These are phyloP conservation scores for Eciton burchellii DNA, from an alignment of 1,140 invertebrate genomes.

Conservation along the genomic window DNA sequence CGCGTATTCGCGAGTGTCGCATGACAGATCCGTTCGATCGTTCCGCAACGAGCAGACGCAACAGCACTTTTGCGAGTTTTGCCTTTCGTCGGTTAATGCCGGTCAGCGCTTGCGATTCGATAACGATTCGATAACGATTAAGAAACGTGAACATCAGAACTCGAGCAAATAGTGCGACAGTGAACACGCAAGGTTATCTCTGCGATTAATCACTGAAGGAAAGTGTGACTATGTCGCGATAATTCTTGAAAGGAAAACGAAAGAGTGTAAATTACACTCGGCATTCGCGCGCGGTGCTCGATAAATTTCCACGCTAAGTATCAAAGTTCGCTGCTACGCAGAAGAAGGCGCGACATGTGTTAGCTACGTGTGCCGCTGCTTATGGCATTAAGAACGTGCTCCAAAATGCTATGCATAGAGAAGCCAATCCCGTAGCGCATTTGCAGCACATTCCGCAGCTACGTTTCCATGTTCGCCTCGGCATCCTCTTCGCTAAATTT, in stretches of 20 bases:
- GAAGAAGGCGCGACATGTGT: slow-evolving; percentile 80
- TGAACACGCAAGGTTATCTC: slow-evolving; percentile 6
- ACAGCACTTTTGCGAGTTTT: too few species aligned
- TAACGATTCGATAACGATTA: background rate
- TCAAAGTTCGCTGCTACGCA: slow-evolving; percentile 73
- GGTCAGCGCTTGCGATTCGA: background rate
- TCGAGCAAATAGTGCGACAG: slow-evolving; percentile 28
- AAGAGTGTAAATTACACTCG: slow-evolving; percentile 75
- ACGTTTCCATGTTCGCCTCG: background rate
- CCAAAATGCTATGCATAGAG: slow-evolving; percentile 82
- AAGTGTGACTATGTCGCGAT: slow-evolving; percentile 36
- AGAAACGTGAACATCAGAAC: background rate
- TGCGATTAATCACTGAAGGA: slow-evolving; percentile 38
- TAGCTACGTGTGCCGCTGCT: slow-evolving; percentile 80
- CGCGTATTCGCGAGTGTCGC: too few species aligned
- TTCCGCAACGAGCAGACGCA: too few species aligned
- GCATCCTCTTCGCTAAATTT: background rate
- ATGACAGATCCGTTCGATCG: too few species aligned
- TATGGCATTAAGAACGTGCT: slow-evolving; percentile 79
- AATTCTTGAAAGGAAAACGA: slow-evolving; percentile 56
- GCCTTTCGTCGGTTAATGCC: background rate
- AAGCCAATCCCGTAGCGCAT: slow-evolving; percentile 67
- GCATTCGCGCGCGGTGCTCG: slow-evolving; percentile 54
- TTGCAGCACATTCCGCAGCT: slow-evolving; percentile 21
- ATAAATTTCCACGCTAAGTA: slow-evolving; percentile 79